Evolutionary conservation across 2,113 vertebrate species (phyloP), one percentile per base, ranked within the genome.

Genomic region (Xiphias gladius): DNA sequence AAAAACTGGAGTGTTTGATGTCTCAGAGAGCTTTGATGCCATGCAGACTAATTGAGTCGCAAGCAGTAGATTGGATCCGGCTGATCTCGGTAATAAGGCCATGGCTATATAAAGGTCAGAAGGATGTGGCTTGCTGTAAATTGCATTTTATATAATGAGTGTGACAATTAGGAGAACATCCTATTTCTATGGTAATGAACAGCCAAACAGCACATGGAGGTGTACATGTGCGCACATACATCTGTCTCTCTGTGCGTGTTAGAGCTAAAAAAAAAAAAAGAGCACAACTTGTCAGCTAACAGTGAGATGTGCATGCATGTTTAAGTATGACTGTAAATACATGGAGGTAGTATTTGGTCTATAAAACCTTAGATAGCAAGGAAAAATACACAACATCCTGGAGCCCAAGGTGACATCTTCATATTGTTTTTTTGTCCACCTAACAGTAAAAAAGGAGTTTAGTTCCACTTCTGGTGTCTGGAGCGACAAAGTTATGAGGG

Each of bases 111-210:
- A 82, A 89, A 88, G 91, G 89, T 88, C 80, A 90, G 78, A 72
- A 74, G 93, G 89, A 93, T 89, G 89, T 89, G 88, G 90, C 52
- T 86, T 32, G 66, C 70, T 86, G 79, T 84, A 89, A 92, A 92
- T 91, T 89, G 35, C 79, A 92, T 93, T 92, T 90, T 64, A 84
- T 59, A 54, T 88, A 88, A 91, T 86, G 83, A 85, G 48, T 62
- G 67, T 79, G 59, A 82, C 19, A n/a, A 86, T 87, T 88, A 87
- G 82, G 76, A 77, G 66, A 66, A 79, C 82, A 84, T 91, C 84
- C 89, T 86, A 72, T 85, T 88, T 87, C 82, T 78, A 48, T 55
- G 81, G 61, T 32, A 75, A 82, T 81, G 26, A 87, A 73, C 59
- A 64, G 68, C 30, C 50, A 65, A 83, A 64, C 35, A 16, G 78